Base-by-base conservation (phyloP, 2,797 vertebrate genomes). In the Tinamus major region DNA sequence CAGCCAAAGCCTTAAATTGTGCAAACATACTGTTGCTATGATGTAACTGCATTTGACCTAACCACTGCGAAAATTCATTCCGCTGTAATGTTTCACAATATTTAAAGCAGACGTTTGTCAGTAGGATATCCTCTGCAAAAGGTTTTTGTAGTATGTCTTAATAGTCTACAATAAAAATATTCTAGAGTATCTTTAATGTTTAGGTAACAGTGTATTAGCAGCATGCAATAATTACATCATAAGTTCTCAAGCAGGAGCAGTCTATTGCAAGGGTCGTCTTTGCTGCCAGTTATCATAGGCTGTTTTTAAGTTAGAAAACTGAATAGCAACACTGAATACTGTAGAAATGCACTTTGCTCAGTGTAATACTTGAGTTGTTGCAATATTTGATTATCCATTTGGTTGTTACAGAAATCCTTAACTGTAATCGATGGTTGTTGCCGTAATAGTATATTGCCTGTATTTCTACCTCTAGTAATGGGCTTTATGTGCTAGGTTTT, bases 381-480 rank as follows among this genome's bases (percentile, higher is more conserved):
- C 99, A 99, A 99, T 99, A 98, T 98, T 98, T 98, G 98, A 98
- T 98, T 98, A 95, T 97, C 98, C 98, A 98, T 97, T 98, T 98
- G 97, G 98, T 98, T 98, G 98, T 98, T 98, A 98, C 97, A 98
- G 98, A 98, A 98, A 98, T 98, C 98, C 97, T 98, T 97, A 98
- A 98, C 98, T 98, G 98, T 98, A 98, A 98, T 98, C 97, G 97
- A 98, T 98, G 98, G 98, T 98, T 98, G 98, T 98, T 98, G 98
- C 98, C 97, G 97, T 98, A 98, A 98, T 98, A 98, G 98, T 98
- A 97, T 98, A 98, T 98, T 98, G 98, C 98, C 98, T 98, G 98
- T 98, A 98, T 98, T 99, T 99, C 99, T 99, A 99, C 99, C 99
- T 99, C 98, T 98, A 98, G 98, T 98, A 98, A 99, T 98, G 98